Base-by-base conservation (phyloP, 2,888 invertebrate genomes). In the Limnephilus rhombicus region DNA sequence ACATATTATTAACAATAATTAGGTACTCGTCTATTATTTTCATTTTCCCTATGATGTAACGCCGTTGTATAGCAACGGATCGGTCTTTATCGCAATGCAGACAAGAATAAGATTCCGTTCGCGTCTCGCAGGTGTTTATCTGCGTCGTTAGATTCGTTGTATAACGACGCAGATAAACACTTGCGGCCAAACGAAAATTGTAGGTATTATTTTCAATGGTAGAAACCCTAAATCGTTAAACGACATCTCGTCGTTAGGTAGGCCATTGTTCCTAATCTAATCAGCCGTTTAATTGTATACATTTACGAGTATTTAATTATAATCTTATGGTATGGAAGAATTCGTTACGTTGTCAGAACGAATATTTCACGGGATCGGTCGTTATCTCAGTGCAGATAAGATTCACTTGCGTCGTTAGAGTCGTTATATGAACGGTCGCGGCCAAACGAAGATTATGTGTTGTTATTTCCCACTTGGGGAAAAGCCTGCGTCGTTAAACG, bases 31-130 rank as follows among this genome's bases (percentile, higher is more conserved):
- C 18, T 49, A 18, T 18, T 53, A 53, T 53, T 53, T 53, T 18
- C 4, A 53, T 53, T 53, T 53, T 53, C 53, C 53, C 24, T 68
- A 24, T 68, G 24, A 68, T n/a, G 68, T 68, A n/a, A 34, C 45
- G 86, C n/a, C 45, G 86, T 49, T 49, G 24, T 0, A n/a, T 45
- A 29, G 86, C 86, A 86, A 86, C 86, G 86, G 86, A 86, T 86
- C 15, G 41, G 86, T 37, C 85, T 45, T 86, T 45, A 86, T 86
- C 45, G 86, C 37, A 18, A 86, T 37, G 86, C 24, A 24, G 86
- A 45, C 13, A 45, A 45, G 12, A 45, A 86, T 45, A n/a, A 86
- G 18, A 37, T 18, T 85, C 85, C 85, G 85, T 85, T 85, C 37
- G 41, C 1, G 53, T 3, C 1, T 24, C n/a, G 45, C 86, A 45